Evolutionary conservation across 1,140 invertebrate genomes (phyloP).

Genomic region (Drosophila hydei): DNA sequence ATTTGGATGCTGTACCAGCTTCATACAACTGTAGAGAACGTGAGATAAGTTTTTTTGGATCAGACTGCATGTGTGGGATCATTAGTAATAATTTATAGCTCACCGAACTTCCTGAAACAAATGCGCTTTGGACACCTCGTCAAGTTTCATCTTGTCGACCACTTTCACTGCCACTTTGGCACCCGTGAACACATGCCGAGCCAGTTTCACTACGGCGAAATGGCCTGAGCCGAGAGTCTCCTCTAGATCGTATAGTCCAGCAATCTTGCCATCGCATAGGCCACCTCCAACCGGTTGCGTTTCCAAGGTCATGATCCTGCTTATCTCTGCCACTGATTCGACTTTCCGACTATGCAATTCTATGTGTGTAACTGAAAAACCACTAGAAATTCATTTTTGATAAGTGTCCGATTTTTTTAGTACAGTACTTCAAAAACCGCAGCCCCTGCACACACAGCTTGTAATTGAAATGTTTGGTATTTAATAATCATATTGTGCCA

Average conservation of each 20-base stretch:
- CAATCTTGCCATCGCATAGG: conserved; percentile 94
- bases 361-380: conserved; percentile 60
- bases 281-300: conserved; percentile 76
- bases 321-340: conserved; percentile 33
- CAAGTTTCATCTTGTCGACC: conserved; percentile 99
- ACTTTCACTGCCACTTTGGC: conserved; percentile 98
- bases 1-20: conserved; percentile 99
- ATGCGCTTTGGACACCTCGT: conserved; percentile 97
- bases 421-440: conserved; percentile 28
- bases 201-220: conserved; percentile 99
- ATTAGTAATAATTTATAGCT: conserved; percentile 9
- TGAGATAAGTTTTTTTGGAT: not conserved
- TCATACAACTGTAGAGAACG: conserved; percentile 93
- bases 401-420: conserved; percentile 1
- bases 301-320: conserved; percentile 70
- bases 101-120: conserved; percentile 95
- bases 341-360: conserved; percentile 35
- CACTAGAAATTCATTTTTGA: conserved; percentile 38
- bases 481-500: conserved; percentile 8
- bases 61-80: not conserved
- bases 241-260: conserved; percentile 97
- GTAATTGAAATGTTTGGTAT: conserved; percentile 7
- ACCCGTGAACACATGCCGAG: conserved; percentile 99
- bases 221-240: conserved; percentile 97
- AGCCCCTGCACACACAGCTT: conserved; percentile 12